Base-by-base conservation (phyloP, 2,797 vertebrate species). In the Moxostoma hubbsi region DNA sequence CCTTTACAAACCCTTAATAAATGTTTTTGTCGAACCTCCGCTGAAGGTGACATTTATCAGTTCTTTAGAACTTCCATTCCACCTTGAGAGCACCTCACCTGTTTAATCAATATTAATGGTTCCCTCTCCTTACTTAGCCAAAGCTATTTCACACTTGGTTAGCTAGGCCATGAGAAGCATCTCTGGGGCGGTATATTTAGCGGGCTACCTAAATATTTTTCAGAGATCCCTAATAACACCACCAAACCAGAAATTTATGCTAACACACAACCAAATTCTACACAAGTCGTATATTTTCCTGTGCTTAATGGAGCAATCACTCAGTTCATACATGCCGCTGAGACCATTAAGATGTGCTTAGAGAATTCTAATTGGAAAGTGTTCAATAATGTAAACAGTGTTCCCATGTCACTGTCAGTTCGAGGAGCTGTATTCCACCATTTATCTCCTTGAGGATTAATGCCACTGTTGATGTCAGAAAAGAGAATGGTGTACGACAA, bases 91-190 rank as follows among this genome's bases (percentile, higher is more conserved):
- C 87, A 91, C 89, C 90, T 92, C 89, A 88, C 89, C 84, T 86
- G 90, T 80, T 86, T 94, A 93, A 95, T 95, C 92, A 94, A 92
- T 93, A 94, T 95, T 95, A 95, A 94, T 94, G 93, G 93, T 92
- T 90, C 73, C 92, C 90, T 89, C 90, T 89, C 83, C 88, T 90
- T 92, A 94, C 92, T 94, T 93, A 93, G 90, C 93, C 90, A 91
- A 93, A 94, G 92, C 93, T 93, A 95, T 95, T 95, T 94, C 93
- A 95, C 94, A 94, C 93, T 93, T 95, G 93, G 94, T 93, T 94
- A 94, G 89, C 85, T 89, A 77, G 86, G 81, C 89, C 91, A 92
- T 92, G 91, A 92, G 92, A 92, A 91, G 62, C 83, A 90, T 94
- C 93, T 93, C 90, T 89, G 86, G 89, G 90, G 90, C 89, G 91